Evolutionary conservation across 2,888 invertebrate species (phyloP), one percentile per base, ranked within the genome.

Genomic region (Scelioninae gen. 1): DNA sequence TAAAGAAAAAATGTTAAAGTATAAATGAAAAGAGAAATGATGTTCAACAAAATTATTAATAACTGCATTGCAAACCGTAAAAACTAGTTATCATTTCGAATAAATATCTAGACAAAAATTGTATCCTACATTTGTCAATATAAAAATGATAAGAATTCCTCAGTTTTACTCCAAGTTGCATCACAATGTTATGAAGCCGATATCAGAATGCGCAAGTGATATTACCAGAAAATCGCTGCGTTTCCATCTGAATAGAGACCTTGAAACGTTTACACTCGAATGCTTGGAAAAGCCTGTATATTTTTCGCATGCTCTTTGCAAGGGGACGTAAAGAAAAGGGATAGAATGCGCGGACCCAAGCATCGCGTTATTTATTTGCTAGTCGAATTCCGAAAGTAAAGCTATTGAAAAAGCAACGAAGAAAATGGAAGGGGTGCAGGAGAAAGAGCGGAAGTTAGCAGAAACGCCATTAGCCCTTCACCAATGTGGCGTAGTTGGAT

Each of bases 391-490:
- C 11, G 23, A 16, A 53, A 69, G 58, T 34, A 43, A 53, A 65
- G 75, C 72, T 69, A 79, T 78, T 75, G 78, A 75, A 75, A 78
- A 75, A 79, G 65, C 58, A 43, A 45, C 31, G 82, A 58, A 71
- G 65, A 82, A 60, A 74, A 62, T 66, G 49, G 68, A 43, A 51
- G 53, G 62, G 43, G 58, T 13, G 32, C 47, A 16, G 56, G 32
- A 31, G 47, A 29, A 51, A 40, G 45, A 49, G 31, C 13, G 38
- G 60, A 45, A 15, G 38, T n/a, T 5, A 29, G 60, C 43, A 51
- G 75, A 75, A 71, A 78, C 69, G 75, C 82, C 82, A 83, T 83
- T 83, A 83, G 82, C 78, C 78, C 82, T 78, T 83, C 68, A 38
- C 43, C 72, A 75, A 58, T 65, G 55, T 62, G 65, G 74, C 78